Evolutionary conservation across 2,113 vertebrate species (phyloP), one percentile per base, ranked within the genome.

Genomic region (Burhinus bistriatus): DNA sequence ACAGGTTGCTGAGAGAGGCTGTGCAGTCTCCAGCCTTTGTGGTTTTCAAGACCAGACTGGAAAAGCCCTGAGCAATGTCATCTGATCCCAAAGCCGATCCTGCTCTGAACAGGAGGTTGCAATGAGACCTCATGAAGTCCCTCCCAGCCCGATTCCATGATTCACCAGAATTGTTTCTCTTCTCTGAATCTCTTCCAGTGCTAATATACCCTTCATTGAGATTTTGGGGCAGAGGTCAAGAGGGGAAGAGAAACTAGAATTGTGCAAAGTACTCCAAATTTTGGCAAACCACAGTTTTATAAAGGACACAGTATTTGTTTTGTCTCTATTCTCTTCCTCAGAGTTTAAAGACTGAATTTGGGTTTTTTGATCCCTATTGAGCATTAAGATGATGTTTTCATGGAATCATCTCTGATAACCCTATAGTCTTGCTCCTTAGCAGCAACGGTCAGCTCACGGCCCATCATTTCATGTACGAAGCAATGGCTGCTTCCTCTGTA

Each of bases 91-190:
- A 65, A 81, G 51, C 19, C 66, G 62, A 64, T 13, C 36, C 15
- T 25, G 38, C 42, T 86, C 44, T 29, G 42, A 81, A 42, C 12
- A 70, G 38, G 68, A 70, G 25, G 32, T 9, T 47, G 23, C 83
- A 83, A 7, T 12, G 29, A 85, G 44, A 42, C 19, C 4, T 45
- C 62, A 52, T 76, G 36, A 83, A 44, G 42, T 58, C 36, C 47
- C 9, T 77, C 58, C 29, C 38, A 70, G 40, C 15, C 32, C 10
- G n/a, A 75, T 36, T 68, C 51, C 21, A 17, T 49, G 25, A 78
- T 0, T 1, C 0, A 78, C 13, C 18, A 79, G 23, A 5, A 12
- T 3, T 45, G 5, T 4, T 68, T 70, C 40, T 47, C 38, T 42
- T 70, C 58, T 49, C 51, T 45, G 30, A 84, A 57, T 34, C 18